Conservation (phyloP, 2,797 vertebrate species). For the Selene dorsalis region DNA sequence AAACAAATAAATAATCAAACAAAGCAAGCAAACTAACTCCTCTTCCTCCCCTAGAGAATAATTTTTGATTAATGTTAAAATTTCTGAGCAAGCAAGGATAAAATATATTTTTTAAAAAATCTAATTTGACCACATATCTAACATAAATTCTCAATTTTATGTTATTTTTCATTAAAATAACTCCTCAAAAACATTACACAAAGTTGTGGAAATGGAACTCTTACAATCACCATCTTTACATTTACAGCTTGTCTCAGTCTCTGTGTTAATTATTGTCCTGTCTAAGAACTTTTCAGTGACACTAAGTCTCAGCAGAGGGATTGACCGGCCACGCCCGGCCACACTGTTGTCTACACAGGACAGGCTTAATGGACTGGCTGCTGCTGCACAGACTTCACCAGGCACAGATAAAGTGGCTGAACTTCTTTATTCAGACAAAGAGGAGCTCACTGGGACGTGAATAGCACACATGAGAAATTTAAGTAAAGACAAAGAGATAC, state of each 20-base stretch:
- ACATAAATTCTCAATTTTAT: too few relatives aligned
- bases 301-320: constrained; percentile 29
- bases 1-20: too few relatives aligned
- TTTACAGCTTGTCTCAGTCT: neutral
- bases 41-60: too few relatives aligned
- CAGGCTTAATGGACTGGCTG: constrained; percentile 34
- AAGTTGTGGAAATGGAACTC: neutral
- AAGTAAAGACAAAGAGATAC: neutral
- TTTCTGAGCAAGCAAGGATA: too few relatives aligned
- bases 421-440: constrained; percentile 20
- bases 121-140: too few relatives aligned
- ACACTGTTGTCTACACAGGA: constrained; percentile 1
- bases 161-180: too few relatives aligned
- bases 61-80: too few relatives aligned
- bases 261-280: constrained; percentile 31
- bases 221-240: neutral
- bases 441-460: neutral
- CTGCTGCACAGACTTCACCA: neutral
- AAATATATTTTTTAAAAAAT: too few relatives aligned
- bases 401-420: constrained; percentile 1
- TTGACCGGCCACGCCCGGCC: constrained; percentile 40
- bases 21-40: too few relatives aligned
- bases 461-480: too few relatives aligned
- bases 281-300: constrained; percentile 40
- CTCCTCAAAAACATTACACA: neutral